Base-by-base conservation (phyloP, 2,113 vertebrate genomes). In the Salminus brasiliensis region DNA sequence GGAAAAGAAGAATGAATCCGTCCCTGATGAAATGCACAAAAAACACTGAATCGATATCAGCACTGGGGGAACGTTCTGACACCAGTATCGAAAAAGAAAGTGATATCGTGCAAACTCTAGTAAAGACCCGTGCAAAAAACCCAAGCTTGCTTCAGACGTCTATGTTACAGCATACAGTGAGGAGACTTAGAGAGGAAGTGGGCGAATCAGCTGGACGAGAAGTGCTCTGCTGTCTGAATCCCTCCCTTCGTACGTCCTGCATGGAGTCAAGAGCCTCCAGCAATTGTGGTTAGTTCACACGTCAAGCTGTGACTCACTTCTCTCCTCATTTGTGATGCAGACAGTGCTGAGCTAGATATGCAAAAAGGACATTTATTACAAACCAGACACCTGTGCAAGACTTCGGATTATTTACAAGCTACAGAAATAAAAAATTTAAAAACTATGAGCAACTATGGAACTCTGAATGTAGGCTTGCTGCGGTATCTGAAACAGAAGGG, bases 181-280 rank as follows among this genome's bases (percentile, higher is more conserved):
- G 23, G 25, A 25, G 52, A 21, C 25, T 66, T 66, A 66, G n/a
- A 68, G 13, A 45, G 23, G 34, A 34, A 67, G 63, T 67, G 34
- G 63, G 21, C n/a, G 30, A 23, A 41, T 41, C 16, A 11, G 21
- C 12, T 41, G 63, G 21, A n/a, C 8, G 18, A 39, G 63, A 39
- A 16, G 36, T 23, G 59, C 59, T 62, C 6, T 8, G 30, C 29
- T 30, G 29, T 32, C 60, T 63, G 60, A 29, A 63, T 18, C 60
- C 60, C 60, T 63, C 60, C 18, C 63, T 41, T 36, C 63, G 41
- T n/a, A 23, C 34, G 23, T 67, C 34, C 41, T 25, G 66, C 8
- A 13, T 43, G 66, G 66, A 41, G 65, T 67, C 65, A 67, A 23
- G 63, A 68, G 27, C 39, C 34, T 68, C 66, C 39, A 41, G 65